Percentiles rank a stretch among this genome's conserved stretches.
Evolutionary conservation across 2,113 vertebrate genomes (phyloP).

Genomic region (Carassius carassius): DNA sequence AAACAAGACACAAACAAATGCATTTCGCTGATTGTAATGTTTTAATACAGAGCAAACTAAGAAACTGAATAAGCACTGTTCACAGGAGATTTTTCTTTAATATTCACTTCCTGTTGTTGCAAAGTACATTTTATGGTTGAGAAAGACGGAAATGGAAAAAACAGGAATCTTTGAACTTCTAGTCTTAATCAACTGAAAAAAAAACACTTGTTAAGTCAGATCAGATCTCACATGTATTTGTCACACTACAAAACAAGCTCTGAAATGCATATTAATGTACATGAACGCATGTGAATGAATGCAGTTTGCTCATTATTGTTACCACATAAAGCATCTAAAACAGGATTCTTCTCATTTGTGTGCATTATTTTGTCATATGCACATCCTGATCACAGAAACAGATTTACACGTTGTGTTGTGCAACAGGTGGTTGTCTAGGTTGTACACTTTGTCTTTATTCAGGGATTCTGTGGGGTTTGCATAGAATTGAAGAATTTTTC

Average conservation of each 20-base stretch:
- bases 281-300: neutral
- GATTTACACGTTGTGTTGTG: no score
- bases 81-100: neutral
- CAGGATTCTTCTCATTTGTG: neutral
- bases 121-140: neutral
- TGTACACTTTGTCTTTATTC: no score
- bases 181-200: constrained; percentile 87
- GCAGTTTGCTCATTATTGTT: neutral
- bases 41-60: neutral
- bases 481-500: no score
- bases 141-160: constrained; percentile 51
- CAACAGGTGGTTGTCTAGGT: no score
- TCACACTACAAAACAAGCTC: neutral
- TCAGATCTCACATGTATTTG: neutral
- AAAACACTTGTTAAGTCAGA: no score
- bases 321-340: neutral
- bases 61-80: neutral
- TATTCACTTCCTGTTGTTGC: neutral
- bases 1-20: neutral
- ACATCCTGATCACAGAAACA: no score
- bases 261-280: neutral
- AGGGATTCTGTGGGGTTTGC: no score
- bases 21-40: neutral
- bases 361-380: neutral
- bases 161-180: constrained; percentile 80